These are phyloP conservation scores for Picathartes gymnocephalus DNA, from an alignment of 2,113 vertebrate species.

Conservation along the genomic window DNA sequence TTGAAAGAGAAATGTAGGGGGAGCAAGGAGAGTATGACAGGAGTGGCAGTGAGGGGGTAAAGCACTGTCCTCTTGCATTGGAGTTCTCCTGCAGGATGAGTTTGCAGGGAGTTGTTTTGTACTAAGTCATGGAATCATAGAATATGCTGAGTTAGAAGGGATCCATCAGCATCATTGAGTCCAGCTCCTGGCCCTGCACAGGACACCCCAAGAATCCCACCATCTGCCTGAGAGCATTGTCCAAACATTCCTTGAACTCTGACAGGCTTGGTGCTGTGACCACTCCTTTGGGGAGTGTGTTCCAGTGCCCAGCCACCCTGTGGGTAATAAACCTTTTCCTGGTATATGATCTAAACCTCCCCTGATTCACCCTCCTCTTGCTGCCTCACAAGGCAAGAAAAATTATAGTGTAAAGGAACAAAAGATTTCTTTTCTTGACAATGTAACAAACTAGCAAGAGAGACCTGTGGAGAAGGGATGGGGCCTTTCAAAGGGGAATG, in stretches of 20 bases:
- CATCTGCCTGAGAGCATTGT: accelerated
- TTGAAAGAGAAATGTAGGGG: background rate
- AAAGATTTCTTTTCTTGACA: background rate
- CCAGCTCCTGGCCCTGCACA: background rate
- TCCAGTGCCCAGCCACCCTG: background rate
- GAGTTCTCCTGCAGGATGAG: background rate
- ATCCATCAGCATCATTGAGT: background rate
- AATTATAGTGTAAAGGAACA: background rate
- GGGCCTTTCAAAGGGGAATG: background rate
- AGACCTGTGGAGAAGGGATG: background rate
- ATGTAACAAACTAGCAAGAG: background rate
- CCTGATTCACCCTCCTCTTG: background rate
- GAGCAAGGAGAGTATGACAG: background rate
- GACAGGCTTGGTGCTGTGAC: background rate
- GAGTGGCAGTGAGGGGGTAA: accelerated
- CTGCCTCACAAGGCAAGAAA: background rate
- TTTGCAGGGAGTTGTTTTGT: background rate
- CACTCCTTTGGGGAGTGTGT: background rate
- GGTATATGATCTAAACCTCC: background rate
- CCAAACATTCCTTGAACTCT: background rate
- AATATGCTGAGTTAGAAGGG: background rate
- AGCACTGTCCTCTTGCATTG: background rate
- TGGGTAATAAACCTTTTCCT: background rate
- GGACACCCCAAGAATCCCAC: background rate
- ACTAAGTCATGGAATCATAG: background rate